Base-by-base conservation (phyloP, 2,797 vertebrate species). In the Gadopsis bispinosus region DNA sequence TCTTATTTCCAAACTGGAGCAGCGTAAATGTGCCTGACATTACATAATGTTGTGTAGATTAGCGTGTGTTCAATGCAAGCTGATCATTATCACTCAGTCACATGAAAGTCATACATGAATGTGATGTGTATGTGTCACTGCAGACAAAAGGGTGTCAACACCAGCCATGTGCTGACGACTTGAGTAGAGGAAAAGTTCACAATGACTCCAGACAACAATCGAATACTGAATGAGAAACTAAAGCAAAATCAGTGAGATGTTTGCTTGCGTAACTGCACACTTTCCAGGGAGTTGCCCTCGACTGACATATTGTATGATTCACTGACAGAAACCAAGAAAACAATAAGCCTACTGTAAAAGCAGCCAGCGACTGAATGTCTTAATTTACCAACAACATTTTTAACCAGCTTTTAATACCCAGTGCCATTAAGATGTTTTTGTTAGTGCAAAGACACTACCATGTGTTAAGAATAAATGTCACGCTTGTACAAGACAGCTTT, bases 271-370 rank as follows among this genome's bases (percentile, higher is more conserved):
- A 74, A 85, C 80, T 50, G 75, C 69, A 77, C 53, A 65, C 69
- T 76, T 89, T 87, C 81, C 68, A 83, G 69, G 88, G 79, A 92
- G 76, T 83, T 59, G 56, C 72, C 81, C 54, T 53, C 5, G 0
- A 61, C 69, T 64, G 41, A 62, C 71, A 64, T 26, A 17, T 13
- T 60, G 66, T 16, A 53, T 69, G 84, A 87, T 58, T 81, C 77
- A 81, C 45, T 0, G 20, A 48, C 43, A 69, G 43, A 85, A 77
- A 81, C 45, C 7, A 2, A 12, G 43, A 69, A 51, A 75, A 88
- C 79, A 82, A 80, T 69, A 55, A 77, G 22, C n/a, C 37, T 26
- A 59, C 54, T 81, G 74, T 78, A 41, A 74, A 74, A 45, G 37
- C 29, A 73, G 65, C 60, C 39, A 2, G 64, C 20, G 51, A 81